phyloP scores from a whole-genome alignment of 2,113 vertebrate species.

The Gavia stellata region DNA sequence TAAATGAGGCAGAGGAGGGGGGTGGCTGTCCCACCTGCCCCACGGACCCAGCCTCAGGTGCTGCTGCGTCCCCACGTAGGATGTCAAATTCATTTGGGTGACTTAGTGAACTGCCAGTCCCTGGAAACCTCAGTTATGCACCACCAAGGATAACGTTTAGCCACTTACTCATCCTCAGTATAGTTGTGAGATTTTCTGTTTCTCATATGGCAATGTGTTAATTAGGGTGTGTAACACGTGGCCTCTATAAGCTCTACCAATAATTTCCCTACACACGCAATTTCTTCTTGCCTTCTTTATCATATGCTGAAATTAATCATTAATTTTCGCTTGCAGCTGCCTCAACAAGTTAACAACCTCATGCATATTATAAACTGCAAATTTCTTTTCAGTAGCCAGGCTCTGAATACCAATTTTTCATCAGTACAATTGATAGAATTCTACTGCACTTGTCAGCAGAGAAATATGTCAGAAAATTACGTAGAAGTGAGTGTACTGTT shows the following conservation, averaged over 20 bases:
- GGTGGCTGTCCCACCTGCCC: background rate
- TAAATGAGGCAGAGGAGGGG: background rate
- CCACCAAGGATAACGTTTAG: fast-evolving
- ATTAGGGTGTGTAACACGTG: background rate
- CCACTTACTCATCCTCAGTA: background rate
- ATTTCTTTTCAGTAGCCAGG: background rate
- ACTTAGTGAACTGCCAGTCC: background rate
- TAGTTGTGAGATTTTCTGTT: background rate
- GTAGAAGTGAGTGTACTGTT: background rate
- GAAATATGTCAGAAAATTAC: background rate
- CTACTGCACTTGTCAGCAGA: background rate
- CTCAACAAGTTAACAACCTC: background rate
- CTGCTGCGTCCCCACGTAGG: fast-evolving
- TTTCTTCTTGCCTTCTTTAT: background rate
- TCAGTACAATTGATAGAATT: background rate
- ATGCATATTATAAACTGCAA: background rate
- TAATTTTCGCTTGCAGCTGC: background rate
- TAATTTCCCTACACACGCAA: background rate
- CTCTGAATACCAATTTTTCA: background rate
- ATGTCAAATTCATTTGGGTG: background rate
- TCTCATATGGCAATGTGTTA: background rate
- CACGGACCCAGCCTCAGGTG: fast-evolving
- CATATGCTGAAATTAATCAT: background rate
- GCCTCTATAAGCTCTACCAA: background rate
- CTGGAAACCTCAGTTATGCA: background rate